Evolutionary conservation across 30 jellyfish, hydroid and myxozoan genomes (phyloP), one percentile per base, ranked within the genome.

Genomic region (Pseudorhiza aurosa): DNA sequence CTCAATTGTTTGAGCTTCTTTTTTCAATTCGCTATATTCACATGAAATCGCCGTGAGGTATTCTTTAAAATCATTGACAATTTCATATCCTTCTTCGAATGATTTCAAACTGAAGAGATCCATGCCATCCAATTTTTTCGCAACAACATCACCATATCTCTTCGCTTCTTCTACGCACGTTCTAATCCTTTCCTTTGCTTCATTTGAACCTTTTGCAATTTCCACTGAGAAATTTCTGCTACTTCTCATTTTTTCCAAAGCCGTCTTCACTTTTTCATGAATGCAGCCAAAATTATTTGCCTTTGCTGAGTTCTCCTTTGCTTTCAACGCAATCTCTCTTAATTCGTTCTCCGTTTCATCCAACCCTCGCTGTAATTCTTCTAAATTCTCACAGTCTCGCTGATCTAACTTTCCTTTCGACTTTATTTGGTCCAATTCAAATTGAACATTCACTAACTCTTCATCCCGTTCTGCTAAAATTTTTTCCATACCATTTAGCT

Each of bases 1-100:
- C 14, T 77, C 84, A 39, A 80, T 8, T 24, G 53, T 24, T 8
- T 55, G 27, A 18, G 25, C 58, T 7, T 42, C 69, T 32, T 21
- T 68, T 26, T 49, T 65, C 73, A 64, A 37, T n/a, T 18, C 68
- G 55, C 35, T 71, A 65, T 59, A 39, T 51, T 80, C 91, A 2
- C 11, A 14, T 14, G 58, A 1, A 1, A 57, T 69, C 31, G 21
- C 14, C 17, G 46, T 21, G 24, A 80, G 15, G 12, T 39, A 26
- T 2, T 35, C 58, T 26, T 39, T 37, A 2, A 80, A 55, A 0
- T 33, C 35, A 28, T 29, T 15, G 12, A 80, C 8, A 3, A 36
- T 27, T 5, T 26, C 83, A 14, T n/a, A 45, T 17, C 59, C 27
- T 12, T 47, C 46, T 44, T 43, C 77, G 0, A 80, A 51, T 28